phyloP scores from a whole-genome alignment of 1,140 invertebrate species.

The Aricia agestis region DNA sequence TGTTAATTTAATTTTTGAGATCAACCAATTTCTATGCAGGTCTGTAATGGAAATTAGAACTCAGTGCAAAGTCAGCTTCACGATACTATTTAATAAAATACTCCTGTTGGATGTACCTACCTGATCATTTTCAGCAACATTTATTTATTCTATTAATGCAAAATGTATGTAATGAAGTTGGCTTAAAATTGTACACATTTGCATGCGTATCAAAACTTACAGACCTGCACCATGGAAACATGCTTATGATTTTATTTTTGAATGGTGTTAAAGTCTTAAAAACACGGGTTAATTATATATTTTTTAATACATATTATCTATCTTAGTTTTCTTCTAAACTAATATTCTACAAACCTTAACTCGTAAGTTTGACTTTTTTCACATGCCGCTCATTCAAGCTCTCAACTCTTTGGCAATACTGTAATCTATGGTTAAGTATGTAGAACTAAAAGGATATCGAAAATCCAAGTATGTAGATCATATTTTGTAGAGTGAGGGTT shows the following conservation, averaged over 20 bases:
- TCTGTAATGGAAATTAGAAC: not conserved
- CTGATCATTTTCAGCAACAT: too few relatives aligned
- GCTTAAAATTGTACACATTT: not conserved
- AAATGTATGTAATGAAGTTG: too few relatives aligned
- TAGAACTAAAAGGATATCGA: not conserved
- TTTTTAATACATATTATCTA: not conserved
- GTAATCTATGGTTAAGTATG: not conserved
- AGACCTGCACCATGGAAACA: not conserved
- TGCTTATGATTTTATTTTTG: not conserved
- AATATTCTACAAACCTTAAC: not conserved
- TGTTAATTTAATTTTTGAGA: conserved; percentile 40
- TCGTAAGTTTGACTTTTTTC: not conserved
- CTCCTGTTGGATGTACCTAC: not conserved
- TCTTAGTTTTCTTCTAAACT: not conserved
- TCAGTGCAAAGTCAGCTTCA: not conserved
- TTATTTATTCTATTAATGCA: too few relatives aligned
- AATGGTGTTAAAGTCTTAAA: not conserved
- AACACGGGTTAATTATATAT: not conserved
- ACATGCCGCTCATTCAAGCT: not conserved
- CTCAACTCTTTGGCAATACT: not conserved
- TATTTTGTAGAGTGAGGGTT: not conserved
- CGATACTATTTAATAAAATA: not conserved
- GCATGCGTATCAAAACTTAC: not conserved
- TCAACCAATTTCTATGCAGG: not conserved
- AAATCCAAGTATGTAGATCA: not conserved